A percentile compares a stretch with the other conserved stretches of the same genome.
Evolutionary conservation across 2,888 invertebrate genomes (phyloP).

Genomic region (Zaprionus obscuricornis): DNA sequence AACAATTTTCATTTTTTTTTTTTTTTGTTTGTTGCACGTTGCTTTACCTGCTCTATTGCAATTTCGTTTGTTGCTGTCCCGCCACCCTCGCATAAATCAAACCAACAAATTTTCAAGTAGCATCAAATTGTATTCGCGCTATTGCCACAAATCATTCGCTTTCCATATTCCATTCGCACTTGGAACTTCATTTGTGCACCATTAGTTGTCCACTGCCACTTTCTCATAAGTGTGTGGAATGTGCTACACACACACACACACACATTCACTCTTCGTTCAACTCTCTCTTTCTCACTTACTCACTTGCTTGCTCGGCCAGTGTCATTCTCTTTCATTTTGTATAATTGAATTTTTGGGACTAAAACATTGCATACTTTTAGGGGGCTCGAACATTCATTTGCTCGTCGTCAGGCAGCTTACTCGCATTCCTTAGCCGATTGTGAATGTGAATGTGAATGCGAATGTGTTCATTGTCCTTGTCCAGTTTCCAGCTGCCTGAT

Average conservation of each 20-base stretch:
- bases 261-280: no score
- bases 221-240: constrained; percentile 50
- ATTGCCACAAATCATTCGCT: constrained; percentile 53
- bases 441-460: no score
- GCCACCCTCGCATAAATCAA: constrained; percentile 60
- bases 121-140: constrained; percentile 28
- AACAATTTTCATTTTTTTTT: constrained; percentile 16
- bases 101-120: constrained; percentile 18
- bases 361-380: constrained; percentile 38
- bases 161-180: constrained; percentile 31
- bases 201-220: constrained; percentile 53
- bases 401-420: constrained; percentile 24
- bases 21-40: background rate
- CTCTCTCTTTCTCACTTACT: no score
- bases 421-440: constrained; percentile 60
- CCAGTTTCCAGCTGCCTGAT: constrained; percentile 35
- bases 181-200: constrained; percentile 55
- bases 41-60: constrained; percentile 5
- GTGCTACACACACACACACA: no score
- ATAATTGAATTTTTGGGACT: constrained; percentile 45
- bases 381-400: constrained; percentile 2
- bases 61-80: no score
- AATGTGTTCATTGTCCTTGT: constrained; percentile 54
- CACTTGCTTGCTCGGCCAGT: background rate
- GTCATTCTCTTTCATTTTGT: constrained; percentile 10